Evolutionary conservation across 2,888 invertebrate species (phyloP), one percentile per base, ranked within the genome.

Genomic region (Mythimna vitellina): DNA sequence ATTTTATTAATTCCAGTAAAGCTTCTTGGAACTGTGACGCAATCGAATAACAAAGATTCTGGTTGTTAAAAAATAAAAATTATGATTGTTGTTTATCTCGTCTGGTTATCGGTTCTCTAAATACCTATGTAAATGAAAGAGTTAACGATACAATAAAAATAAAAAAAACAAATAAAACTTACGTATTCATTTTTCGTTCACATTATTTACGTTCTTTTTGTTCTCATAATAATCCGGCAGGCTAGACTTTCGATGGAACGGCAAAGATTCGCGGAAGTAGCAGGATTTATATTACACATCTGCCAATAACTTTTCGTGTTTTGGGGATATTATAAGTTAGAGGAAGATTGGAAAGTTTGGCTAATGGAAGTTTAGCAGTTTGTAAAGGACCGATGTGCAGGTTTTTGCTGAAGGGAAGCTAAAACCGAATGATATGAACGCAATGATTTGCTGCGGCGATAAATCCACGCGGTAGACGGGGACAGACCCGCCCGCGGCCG

Each of bases 401-500:
- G 70, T 75, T 74, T 74, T 75, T 32, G 71, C 75, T 79, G 83
- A 80, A 83, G 83, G 81, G 87, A 85, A 88, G 84, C 86, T 76
- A 76, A 81, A 82, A 80, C 73, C 77, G 84, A 87, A 86, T 88
- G 88, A 91, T 91, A 92, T 90, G 93, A 92, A 90, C 89, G 90
- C 90, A 93, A 93, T 94, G 93, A 94, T 94, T 94, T 93, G 94
- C 93, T 83, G 89, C 87, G 83, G 89, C 92, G 89, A 94, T 94
- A 94, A 95, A 94, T 94, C 89, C 89, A 87, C 78, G 86, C 84
- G 86, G 86, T 85, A 87, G 92, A 92, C 91, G 91, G 92, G 90
- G 91, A 91, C 93, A 90, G 91, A 90, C 90, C 89, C 89, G 94
- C 93, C 94, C 89, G 91, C 89, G 93, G 95, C 94, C 86, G 88